phyloP scores from a whole-genome alignment of 2,113 vertebrate genomes.

The Lepidothrix coronata region DNA sequence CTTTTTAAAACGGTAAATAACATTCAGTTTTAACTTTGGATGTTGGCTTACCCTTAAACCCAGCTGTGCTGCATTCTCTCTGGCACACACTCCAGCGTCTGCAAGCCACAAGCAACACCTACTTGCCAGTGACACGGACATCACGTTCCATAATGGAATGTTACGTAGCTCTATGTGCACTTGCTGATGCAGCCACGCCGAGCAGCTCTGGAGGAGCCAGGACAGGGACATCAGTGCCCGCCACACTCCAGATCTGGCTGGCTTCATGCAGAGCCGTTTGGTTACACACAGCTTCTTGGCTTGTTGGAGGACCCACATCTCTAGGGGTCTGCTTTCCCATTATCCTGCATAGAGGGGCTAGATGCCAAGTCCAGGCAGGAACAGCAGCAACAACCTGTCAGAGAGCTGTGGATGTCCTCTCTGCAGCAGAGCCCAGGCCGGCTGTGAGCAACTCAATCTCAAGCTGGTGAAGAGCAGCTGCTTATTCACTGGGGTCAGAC shows the following conservation, averaged over 20 bases:
- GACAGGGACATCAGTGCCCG: not conserved
- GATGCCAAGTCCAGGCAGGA: not conserved
- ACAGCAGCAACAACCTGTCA: not conserved
- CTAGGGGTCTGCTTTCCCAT: not conserved
- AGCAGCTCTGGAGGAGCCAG: not conserved
- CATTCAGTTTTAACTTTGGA: not conserved
- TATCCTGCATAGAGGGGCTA: not conserved
- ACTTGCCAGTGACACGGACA: not conserved
- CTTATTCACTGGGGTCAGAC: not conserved
- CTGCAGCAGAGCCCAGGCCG: not conserved
- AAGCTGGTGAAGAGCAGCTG: not conserved
- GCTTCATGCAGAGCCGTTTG: not conserved
- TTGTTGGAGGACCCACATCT: not conserved
- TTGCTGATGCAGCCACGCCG: not conserved
- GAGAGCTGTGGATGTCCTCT: rapidly evolving
- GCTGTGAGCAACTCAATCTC: not conserved
- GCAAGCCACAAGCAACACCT: not conserved
- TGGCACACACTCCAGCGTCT: rapidly evolving
- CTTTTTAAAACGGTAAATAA: not conserved
- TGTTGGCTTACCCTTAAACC: not conserved
- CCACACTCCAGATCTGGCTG: not conserved
- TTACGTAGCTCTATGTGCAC: not conserved
- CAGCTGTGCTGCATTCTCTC: not conserved
- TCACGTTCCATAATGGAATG: not conserved
- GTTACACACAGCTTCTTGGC: not conserved